These are phyloP conservation scores for Brachyrhaphis roseni DNA, from an alignment of 2,797 vertebrate genomes.

Conservation along the genomic window DNA sequence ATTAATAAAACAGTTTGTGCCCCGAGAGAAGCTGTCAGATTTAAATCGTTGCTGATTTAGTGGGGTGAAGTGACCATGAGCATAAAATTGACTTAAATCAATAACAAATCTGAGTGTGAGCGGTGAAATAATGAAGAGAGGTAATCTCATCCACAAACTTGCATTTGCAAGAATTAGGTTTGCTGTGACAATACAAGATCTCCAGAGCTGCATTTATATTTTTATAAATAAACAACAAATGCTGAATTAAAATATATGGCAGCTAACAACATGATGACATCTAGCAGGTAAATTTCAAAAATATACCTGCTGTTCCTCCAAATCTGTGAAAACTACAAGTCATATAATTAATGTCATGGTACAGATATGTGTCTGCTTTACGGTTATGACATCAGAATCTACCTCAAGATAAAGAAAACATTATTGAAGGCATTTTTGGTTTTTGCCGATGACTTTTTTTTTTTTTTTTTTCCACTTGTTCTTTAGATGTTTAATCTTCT, in stretches of 20 bases:
- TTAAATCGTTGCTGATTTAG: not conserved
- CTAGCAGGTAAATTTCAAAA: not conserved
- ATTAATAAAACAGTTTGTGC: slow-evolving; percentile 17
- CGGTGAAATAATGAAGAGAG: not conserved
- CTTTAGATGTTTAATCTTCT: not conserved
- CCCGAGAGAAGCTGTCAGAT: not conserved
- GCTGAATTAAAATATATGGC: not conserved
- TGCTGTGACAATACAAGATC: not conserved
- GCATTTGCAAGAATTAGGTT: not conserved
- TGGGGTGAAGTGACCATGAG: slow-evolving; percentile 7
- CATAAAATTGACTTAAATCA: not conserved
- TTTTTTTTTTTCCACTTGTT: not conserved
- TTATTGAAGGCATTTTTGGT: not conserved
- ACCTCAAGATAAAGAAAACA: not conserved
- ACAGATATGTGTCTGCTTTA: not conserved
- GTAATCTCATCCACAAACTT: not conserved
- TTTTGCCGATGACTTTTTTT: not conserved
- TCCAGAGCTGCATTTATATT: not conserved
- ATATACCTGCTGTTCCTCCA: not conserved
- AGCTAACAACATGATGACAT: not conserved
- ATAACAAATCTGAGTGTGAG: not conserved
- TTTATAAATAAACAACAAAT: not conserved
- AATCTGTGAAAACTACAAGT: not conserved
- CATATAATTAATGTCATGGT: not conserved
- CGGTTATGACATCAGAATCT: not conserved